A percentile compares a stretch with the other conserved stretches of the same genome.
phyloP scores from a whole-genome alignment of 2,797 vertebrate species.

The Bradypodion pumilum region DNA sequence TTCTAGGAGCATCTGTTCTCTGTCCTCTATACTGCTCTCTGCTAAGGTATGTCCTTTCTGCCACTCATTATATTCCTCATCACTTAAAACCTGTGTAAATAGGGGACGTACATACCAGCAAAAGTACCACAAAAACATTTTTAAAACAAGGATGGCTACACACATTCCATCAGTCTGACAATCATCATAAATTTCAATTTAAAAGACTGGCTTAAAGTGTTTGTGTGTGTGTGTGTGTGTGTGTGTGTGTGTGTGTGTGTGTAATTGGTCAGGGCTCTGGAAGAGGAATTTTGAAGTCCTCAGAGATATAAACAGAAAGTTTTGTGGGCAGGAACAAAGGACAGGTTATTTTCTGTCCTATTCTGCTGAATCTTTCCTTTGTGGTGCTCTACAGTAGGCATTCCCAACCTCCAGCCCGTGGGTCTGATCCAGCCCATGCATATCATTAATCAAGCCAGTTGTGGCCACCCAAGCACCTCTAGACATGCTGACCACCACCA shows the following conservation, averaged over 20 bases:
- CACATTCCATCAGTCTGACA: not conserved
- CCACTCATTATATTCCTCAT: constrained; percentile 88
- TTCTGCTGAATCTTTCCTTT: not conserved
- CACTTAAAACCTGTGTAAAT: constrained; percentile 76
- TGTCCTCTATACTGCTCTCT: constrained; percentile 91
- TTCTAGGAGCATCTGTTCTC: constrained; percentile 87
- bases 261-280: not conserved
- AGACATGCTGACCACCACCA: too few relatives aligned
- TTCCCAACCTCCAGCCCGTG: too few relatives aligned
- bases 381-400: not conserved
- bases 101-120: not conserved
- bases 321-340: not conserved
- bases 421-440: too few relatives aligned
- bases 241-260: too few relatives aligned
- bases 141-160: not conserved
- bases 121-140: not conserved
- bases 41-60: constrained; percentile 84
- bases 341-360: not conserved
- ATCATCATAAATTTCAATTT: not conserved
- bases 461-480: too few relatives aligned
- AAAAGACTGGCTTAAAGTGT: not conserved
- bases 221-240: too few relatives aligned
- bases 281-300: not conserved
- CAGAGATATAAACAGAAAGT: not conserved
- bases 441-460: too few relatives aligned